Base-by-base conservation (phyloP, 2,888 invertebrate genomes). In the Dioctria linearis region DNA sequence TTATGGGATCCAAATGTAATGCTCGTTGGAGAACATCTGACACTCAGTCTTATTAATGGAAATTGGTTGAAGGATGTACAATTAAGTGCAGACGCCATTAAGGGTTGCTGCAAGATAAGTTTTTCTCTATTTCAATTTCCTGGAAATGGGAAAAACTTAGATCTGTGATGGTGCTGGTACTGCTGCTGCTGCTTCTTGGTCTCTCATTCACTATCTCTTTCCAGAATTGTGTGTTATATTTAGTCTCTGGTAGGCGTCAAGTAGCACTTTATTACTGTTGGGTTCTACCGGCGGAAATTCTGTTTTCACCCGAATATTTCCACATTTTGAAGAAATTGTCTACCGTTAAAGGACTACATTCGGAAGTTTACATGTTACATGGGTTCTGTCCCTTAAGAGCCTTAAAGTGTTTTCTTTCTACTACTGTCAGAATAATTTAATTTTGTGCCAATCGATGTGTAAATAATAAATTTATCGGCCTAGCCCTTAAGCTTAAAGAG, bases 31-130 rank as follows among this genome's bases (percentile, higher is more conserved):
- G 25, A 13, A 25, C 43, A 75, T 63, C 13, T 63, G 63, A 63
- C 76, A 76, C 25, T 46, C 37, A 76, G 43, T 39, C 63, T 37
- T 46, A 61, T 76, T 76, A 76, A 76, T 76, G 63, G 63, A 49
- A 76, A 76, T 76, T 76, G 49, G 63, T 76, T 76, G 46, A 61
- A 76, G 76, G 63, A 76, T 76, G 76, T 76, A 63, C 76, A 63
- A 76, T 76, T 76, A 76, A 76, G 49, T 76, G 76, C 76, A 76
- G 76, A 63, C 63, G 49, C 63, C 63, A 59, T 75, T 75, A 75
- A 43, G 43, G 5, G n/a, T 25, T 1, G 25, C 25, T 42, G 73
- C 59, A 42, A 49, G 43, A 59, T 9, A 59, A 49, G 57, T 8
- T 75, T 59, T 75, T 75, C 73, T 42, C 40, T 25, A 25, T 25